Conservation (phyloP, 2,888 invertebrate genomes). For the Eupithecia abbreviata region DNA sequence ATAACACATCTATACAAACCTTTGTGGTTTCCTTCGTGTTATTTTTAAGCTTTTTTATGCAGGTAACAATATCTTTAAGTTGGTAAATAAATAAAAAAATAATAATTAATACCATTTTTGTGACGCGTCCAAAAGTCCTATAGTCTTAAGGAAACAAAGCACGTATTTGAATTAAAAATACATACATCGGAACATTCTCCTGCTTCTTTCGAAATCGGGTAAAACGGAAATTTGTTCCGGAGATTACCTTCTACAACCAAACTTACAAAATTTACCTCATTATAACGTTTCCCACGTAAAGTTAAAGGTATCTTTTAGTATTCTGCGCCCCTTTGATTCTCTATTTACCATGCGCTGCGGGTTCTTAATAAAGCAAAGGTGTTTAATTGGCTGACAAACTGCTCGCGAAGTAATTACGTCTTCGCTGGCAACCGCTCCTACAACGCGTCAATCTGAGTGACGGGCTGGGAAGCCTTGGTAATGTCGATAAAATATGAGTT, state of each 20-base stretch:
- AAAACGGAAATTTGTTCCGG: not conserved
- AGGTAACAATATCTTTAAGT: too few species aligned
- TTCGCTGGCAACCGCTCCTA: conserved; percentile 72
- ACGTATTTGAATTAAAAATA: too few species aligned
- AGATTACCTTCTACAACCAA: not conserved
- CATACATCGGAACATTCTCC: too few species aligned
- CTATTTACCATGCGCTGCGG: conserved; percentile 69
- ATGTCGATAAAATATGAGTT: conserved; percentile 21
- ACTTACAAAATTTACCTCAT: not conserved
- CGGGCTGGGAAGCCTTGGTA: conserved; percentile 43
- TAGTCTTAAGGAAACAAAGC: too few species aligned
- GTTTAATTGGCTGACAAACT: conserved; percentile 84
- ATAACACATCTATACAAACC: too few species aligned
- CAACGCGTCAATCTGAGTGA: conserved; percentile 77
- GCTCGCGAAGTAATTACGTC: conserved; percentile 81
- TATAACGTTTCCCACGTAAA: conserved; percentile 2
- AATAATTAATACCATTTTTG: too few species aligned
- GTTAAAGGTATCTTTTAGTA: conserved; percentile 26
- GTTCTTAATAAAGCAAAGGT: conserved; percentile 84
- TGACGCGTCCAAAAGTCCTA: too few species aligned
- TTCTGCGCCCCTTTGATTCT: conserved; percentile 43
- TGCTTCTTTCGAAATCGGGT: too few species aligned
- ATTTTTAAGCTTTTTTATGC: too few species aligned
- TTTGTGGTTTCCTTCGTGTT: too few species aligned
- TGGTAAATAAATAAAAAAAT: too few species aligned